Evolutionary conservation across 2,888 invertebrate genomes (phyloP).

Genomic region (Stratiomys singularior): DNA sequence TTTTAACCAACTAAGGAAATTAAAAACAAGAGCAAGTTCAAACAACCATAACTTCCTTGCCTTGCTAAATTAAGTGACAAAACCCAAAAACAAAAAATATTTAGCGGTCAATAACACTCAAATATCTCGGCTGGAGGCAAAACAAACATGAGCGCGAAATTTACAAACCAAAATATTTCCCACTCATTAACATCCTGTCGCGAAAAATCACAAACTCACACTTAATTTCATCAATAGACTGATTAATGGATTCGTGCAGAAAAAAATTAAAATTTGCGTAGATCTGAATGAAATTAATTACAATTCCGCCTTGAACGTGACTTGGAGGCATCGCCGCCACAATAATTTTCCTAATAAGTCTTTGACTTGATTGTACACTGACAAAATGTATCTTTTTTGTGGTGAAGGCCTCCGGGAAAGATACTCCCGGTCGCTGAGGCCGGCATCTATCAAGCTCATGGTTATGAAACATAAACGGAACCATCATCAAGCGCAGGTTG

Average conservation of each 20-base stretch:
- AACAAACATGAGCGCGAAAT: not conserved
- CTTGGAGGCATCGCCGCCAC: not conserved
- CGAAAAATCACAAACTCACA: not conserved
- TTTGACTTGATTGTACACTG: not conserved
- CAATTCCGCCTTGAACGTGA: conserved; percentile 40
- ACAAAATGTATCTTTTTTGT: not conserved
- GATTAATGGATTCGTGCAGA: not conserved
- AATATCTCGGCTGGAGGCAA: not conserved
- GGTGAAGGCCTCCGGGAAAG: not conserved
- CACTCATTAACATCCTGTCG: not conserved
- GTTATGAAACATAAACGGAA: conserved; percentile 37
- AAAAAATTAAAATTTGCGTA: conserved; percentile 1
- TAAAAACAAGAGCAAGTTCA: conserved; percentile 13
- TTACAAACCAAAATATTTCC: not conserved
- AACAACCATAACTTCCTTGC: not conserved
- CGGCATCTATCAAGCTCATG: not conserved
- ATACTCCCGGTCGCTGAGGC: not conserved
- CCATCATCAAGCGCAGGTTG: not conserved
- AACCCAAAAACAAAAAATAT: not conserved
- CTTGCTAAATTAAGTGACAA: conserved; percentile 1
- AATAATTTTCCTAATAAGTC: not conserved
- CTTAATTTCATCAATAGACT: conserved; percentile 5
- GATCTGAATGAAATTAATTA: conserved; percentile 23
- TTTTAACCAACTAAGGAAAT: not conserved
- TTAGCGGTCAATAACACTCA: conserved; percentile 15